Evolutionary conservation across 2,797 vertebrate genomes (phyloP), one percentile per base, ranked within the genome.

Genomic region (Craterocephalus amniculus): DNA sequence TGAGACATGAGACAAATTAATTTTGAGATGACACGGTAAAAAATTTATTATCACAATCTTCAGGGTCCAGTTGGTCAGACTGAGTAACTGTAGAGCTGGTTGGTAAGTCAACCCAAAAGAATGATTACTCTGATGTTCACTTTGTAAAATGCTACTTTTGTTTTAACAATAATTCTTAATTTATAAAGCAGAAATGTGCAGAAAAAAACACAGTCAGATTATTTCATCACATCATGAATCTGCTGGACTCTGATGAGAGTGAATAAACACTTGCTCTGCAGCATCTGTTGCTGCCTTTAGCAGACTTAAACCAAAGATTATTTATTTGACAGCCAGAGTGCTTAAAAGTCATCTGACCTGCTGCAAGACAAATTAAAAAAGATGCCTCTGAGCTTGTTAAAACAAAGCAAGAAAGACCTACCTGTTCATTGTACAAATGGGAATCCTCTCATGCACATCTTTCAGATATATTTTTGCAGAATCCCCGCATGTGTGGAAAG

Each of bases 401-500:
- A 88, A 85, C 73, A 89, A 85, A 88, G 67, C 58, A 74, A 73
- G 63, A 82, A 79, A 38, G 64, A 79, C 86, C 72, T 83, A 83
- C 75, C 68, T 86, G 80, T 78, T 89, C 72, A 83, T 86, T 77
- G 80, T 83, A 74, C 81, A 84, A 88, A 72, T 83, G 88, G 88
- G 87, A 89, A 89, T 88, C 72, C 81, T 80, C 77, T 78, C 58
- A 74, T 83, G 80, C 66, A 88, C 85, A 88, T 91, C 87, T 91
- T 91, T 84, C 82, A 86, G 88, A 88, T 82, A 56, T 86, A 90
- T 91, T 85, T 90, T 78, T 78, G 26, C 51, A 84, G 79, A 78
- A 76, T 81, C 49, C 29, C 66, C 67, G 71, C 67, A 80, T 87
- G 85, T 86, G 92, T 93, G 93, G 91, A 93, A 93, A 93, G 85